Percentiles rank a stretch among this genome's conserved stretches.
Conservation (phyloP, 37 sponge, comb jelly and placozoan species). For the Ianthella basta region DNA sequence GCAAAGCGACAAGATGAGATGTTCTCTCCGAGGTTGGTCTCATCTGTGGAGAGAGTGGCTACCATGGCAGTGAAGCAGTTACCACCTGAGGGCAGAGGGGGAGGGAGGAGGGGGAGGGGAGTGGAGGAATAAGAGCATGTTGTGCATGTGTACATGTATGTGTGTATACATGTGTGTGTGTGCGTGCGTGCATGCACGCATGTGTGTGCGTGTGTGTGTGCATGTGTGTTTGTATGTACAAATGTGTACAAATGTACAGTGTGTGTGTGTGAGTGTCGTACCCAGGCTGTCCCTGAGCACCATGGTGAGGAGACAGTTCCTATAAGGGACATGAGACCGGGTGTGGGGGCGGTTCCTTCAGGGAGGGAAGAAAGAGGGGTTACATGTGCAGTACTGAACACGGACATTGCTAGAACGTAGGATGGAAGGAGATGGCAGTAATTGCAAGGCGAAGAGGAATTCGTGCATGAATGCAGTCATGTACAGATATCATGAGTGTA, state of each 20-base stretch:
- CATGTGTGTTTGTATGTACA: neutral
- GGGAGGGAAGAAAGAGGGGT: neutral
- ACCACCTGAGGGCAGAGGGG: constrained; percentile 56
- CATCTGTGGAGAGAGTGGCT: constrained; percentile 83
- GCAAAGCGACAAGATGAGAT: constrained; percentile 90
- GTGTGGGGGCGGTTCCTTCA: constrained; percentile 22
- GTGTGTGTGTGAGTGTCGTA: constrained; percentile 19
- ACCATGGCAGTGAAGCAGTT: constrained; percentile 93
- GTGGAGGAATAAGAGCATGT: neutral
- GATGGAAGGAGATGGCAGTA: no score
- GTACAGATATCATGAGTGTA: no score
- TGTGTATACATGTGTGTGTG: constrained; percentile 12
- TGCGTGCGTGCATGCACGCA: neutral
- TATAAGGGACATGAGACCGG: constrained; percentile 69
- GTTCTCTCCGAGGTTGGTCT: constrained; percentile 71
- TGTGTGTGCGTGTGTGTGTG: constrained; percentile 7
- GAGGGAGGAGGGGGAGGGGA: neutral
- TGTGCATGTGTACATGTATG: neutral
- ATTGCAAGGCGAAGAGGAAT: no score
- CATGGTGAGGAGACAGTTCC: constrained; percentile 91
- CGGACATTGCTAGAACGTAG: no score
- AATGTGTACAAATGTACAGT: neutral
- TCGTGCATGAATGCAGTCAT: no score
- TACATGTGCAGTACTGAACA: no score
- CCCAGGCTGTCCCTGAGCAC: constrained; percentile 87